Evolutionary conservation across 2,888 invertebrate species (phyloP).

Genomic region (Leucoptera coffeella): DNA sequence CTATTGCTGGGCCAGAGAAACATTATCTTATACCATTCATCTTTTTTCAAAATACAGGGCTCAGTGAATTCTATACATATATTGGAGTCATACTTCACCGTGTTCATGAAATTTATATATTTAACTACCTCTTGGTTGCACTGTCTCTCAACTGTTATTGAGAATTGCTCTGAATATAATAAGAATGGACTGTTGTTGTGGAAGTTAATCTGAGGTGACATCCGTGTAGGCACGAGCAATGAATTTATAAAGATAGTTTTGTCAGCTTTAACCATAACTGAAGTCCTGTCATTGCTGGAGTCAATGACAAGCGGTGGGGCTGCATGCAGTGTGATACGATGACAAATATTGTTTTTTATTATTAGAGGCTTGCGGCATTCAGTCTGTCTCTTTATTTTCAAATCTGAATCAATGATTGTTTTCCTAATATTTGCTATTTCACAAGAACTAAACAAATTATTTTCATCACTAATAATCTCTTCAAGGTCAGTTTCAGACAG

Average conservation of each 20-base stretch:
- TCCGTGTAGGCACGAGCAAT: slow-evolving; percentile 33
- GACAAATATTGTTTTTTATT: slow-evolving; percentile 30
- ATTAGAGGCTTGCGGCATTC: slow-evolving; percentile 8
- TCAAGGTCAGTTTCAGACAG: slow-evolving; percentile 26
- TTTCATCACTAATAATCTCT: slow-evolving; percentile 18
- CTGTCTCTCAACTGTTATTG: slow-evolving; percentile 24
- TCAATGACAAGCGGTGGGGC: slow-evolving; percentile 32
- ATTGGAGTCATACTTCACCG: slow-evolving; percentile 33
- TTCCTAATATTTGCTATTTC: slow-evolving; percentile 17
- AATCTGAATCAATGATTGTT: background rate
- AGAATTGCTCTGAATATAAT: slow-evolving; percentile 32
- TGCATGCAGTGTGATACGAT: slow-evolving; percentile 27
- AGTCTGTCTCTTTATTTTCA: too few species aligned
- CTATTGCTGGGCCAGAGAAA: slow-evolving; percentile 30
- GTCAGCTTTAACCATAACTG: slow-evolving; percentile 27
- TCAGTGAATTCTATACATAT: slow-evolving; percentile 31
- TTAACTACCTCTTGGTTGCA: slow-evolving; percentile 24
- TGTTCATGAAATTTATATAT: slow-evolving; percentile 23
- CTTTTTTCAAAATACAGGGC: slow-evolving; percentile 32
- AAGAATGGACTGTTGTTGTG: slow-evolving; percentile 17
- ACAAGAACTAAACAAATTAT: slow-evolving; percentile 23
- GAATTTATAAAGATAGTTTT: slow-evolving; percentile 40
- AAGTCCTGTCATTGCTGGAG: slow-evolving; percentile 19
- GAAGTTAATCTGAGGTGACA: slow-evolving; percentile 28
- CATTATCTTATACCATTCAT: slow-evolving; percentile 34